Evolutionary conservation across 2,797 vertebrate species (phyloP), one percentile per base, ranked within the genome.

Genomic region (Schizopygopsis pylzovi): DNA sequence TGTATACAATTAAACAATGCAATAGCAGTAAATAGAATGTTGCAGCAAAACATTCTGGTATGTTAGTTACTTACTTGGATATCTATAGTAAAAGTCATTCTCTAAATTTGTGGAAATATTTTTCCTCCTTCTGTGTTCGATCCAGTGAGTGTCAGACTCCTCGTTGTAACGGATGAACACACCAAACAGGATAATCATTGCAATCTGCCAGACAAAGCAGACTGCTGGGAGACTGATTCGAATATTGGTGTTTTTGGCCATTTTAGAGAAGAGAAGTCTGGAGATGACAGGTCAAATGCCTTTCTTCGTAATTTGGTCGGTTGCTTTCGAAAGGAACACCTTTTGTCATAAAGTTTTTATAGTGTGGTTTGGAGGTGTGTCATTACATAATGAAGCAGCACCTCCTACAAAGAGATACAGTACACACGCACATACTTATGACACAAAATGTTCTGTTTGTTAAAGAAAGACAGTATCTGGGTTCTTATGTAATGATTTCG

Each of bases 21-120:
- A 18, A 67, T 13, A 28, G 5, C 5, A 41, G 6, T 4, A 25
- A 28, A 70, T 7, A 43, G 10, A 78, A 52, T 52, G 15, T 39
- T 59, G 75, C 18, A 33, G 15, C 9, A 39, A 73, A 45, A 45
- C 56, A 25, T 39, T 4, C 41, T 15, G 25, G 33, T 68, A 61
- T 85, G 15, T 52, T 91, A 97, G 22, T 65, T 91, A 97, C 98
- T 98, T 94, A 99, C 98, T 98, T 0, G 98, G 95, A 81, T 99
- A 99, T 94, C 97, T 95, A 93, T 94, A 98, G 94, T 99, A 99
- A 96, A 97, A 99, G 77, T 99, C 97, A 2, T 99, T 99, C 82
- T 98, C 96, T 0, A 94, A 68, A 82, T 97, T 92, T 0, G 95
- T 96, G 73, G 93, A 93, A 83, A 96, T 71, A 92, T 97, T 98